Conservation (phyloP, 2,888 invertebrate species). For the Tiliacea citrago region DNA sequence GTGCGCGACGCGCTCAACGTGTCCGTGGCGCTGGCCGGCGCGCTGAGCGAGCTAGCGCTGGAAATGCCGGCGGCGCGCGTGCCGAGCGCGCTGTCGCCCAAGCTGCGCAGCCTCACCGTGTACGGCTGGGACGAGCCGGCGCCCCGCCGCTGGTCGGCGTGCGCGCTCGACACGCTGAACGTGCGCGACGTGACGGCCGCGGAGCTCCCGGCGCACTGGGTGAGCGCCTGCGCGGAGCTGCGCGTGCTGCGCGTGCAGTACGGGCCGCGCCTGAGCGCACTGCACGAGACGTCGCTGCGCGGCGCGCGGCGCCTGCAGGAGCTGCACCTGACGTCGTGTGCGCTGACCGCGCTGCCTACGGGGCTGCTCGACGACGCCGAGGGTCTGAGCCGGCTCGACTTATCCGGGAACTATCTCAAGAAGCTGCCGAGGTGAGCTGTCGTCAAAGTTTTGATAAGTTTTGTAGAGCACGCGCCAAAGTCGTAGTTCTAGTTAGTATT, state of each 20-base stretch:
- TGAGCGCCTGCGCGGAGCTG: conserved; percentile 16
- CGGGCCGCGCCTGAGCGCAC: not conserved
- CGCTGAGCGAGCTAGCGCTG: conserved; percentile 36
- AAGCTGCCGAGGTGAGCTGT: conserved; percentile 67
- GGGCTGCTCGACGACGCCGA: conserved; percentile 62
- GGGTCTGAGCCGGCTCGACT: conserved; percentile 56
- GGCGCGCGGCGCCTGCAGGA: conserved; percentile 19
- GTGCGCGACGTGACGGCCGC: conserved; percentile 8
- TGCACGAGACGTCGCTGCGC: conserved; percentile 4
- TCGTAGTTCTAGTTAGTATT: not conserved
- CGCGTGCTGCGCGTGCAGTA: conserved; percentile 2
- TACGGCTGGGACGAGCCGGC: conserved; percentile 39
- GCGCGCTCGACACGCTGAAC: conserved; percentile 44
- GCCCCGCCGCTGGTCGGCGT: conserved; percentile 53
- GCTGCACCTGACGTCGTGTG: conserved; percentile 32
- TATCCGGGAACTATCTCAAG: conserved; percentile 64
- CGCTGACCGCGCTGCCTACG: conserved; percentile 59
- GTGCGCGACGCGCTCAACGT: conserved; percentile 32
- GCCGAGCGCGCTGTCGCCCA: conserved; percentile 42
- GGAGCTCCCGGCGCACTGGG: conserved; percentile 36
- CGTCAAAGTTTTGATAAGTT: not conserved
- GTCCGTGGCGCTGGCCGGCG: conserved; percentile 22
- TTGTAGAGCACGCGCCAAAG: not conserved
- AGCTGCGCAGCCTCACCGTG: conserved; percentile 43
- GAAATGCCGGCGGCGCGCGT: conserved; percentile 28